Evolutionary conservation across 2,797 vertebrate species (phyloP).

Genomic region (Mus caroli): DNA sequence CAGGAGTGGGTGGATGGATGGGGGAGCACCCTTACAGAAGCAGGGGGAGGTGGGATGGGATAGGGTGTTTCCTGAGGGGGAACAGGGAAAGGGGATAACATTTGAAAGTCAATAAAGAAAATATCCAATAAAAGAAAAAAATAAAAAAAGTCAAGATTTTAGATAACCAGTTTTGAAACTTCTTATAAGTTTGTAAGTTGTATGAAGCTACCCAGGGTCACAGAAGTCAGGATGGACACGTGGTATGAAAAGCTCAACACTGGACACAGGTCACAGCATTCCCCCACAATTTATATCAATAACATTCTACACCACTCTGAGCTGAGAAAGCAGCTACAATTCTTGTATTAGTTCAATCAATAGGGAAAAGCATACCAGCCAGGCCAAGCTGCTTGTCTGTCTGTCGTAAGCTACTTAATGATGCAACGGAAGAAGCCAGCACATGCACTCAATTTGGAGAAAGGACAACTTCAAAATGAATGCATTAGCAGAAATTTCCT

Average conservation of each 20-base stretch:
- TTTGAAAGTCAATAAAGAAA: no score
- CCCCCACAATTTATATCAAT: background rate
- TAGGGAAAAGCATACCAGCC: background rate
- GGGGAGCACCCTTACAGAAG: no score
- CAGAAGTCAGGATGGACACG: background rate
- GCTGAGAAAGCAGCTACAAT: background rate
- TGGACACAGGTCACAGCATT: background rate
- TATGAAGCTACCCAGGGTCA: background rate
- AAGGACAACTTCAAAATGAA: slow-evolving; percentile 38
- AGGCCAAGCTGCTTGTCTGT: background rate
- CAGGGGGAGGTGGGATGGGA: no score
- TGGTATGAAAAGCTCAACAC: background rate
- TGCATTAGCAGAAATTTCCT: background rate
- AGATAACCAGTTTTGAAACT: slow-evolving; percentile 31
- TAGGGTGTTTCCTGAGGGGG: no score
- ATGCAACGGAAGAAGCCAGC: background rate
- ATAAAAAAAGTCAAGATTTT: background rate
- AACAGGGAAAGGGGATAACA: no score
- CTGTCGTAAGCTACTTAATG: background rate
- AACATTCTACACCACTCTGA: background rate
- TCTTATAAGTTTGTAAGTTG: slow-evolving; percentile 26
- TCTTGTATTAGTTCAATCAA: slow-evolving; percentile 35
- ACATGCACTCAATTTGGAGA: background rate
- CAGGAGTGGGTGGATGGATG: no score
- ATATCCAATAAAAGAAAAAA: no score